Conservation (phyloP, 2,888 invertebrate genomes). For the Polydesmus complanatus region DNA sequence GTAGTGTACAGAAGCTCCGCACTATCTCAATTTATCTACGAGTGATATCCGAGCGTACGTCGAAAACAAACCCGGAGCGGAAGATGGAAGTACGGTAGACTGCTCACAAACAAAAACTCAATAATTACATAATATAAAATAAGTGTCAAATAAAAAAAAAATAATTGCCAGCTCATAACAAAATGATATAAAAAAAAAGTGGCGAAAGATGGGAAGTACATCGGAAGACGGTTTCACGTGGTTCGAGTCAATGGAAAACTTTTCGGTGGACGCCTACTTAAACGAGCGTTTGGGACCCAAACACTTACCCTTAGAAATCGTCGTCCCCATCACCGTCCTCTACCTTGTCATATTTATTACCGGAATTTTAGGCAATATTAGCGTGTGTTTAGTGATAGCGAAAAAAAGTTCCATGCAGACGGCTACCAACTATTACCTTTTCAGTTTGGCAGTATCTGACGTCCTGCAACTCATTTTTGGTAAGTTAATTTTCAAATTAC, state of each 20-base stretch:
- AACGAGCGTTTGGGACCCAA: conserved; percentile 40
- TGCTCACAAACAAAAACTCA: no score
- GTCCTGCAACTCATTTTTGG: conserved; percentile 64
- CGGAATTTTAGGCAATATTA: conserved; percentile 67
- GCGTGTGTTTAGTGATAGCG: conserved; percentile 71
- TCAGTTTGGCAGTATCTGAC: conserved; percentile 77
- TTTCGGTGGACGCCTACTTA: conserved; percentile 19
- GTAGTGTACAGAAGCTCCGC: no score
- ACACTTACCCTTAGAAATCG: conserved; percentile 40
- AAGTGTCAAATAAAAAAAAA: no score
- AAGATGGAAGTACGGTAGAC: no score
- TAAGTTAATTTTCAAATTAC: conserved; percentile 35
- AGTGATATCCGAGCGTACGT: no score
- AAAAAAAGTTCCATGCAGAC: conserved; percentile 70
- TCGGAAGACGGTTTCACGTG: background rate
- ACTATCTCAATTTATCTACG: no score
- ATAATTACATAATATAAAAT: no score
- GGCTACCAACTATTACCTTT: conserved; percentile 81
- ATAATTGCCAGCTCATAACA: no score
- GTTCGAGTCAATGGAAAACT: conserved; percentile 15
- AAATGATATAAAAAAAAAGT: no score
- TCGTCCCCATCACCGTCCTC: conserved; percentile 47
- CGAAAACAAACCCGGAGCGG: no score
- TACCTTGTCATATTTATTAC: conserved; percentile 65
- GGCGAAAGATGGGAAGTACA: background rate